These are phyloP conservation scores for Odontesthes bonariensis DNA, from an alignment of 2,113 vertebrate species.

Conservation along the genomic window DNA sequence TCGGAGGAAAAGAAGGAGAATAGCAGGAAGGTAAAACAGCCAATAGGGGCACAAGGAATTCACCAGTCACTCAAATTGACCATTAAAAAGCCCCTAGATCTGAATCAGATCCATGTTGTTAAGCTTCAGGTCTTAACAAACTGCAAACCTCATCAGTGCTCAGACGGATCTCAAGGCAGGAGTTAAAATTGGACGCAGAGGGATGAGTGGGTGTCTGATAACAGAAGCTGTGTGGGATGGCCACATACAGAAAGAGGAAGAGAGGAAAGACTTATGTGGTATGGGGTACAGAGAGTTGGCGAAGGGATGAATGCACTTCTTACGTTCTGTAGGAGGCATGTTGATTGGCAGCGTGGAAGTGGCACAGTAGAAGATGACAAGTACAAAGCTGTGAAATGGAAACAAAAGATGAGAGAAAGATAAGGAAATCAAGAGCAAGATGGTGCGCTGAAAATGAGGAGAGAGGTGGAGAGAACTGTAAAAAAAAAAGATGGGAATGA, in stretches of 20 bases:
- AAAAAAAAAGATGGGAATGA: slow-evolving; percentile 44
- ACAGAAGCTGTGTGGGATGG: slow-evolving; percentile 55
- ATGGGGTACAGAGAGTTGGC: slow-evolving; percentile 24
- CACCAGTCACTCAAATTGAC: slow-evolving; percentile 61
- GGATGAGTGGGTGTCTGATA: slow-evolving; percentile 36
- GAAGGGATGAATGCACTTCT: slow-evolving; percentile 65
- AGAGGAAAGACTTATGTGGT: slow-evolving; percentile 14
- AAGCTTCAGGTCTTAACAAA: slow-evolving; percentile 75
- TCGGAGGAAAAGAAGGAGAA: slow-evolving; percentile 46
- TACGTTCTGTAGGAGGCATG: slow-evolving; percentile 72
- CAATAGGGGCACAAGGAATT: slow-evolving; percentile 44
- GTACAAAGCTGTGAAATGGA: slow-evolving; percentile 72
- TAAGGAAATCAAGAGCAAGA: slow-evolving; percentile 13
- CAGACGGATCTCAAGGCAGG: slow-evolving; percentile 38
- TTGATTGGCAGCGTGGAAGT: slow-evolving; percentile 67
- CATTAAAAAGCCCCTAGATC: slow-evolving; percentile 44
- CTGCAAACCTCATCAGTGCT: slow-evolving; percentile 63
- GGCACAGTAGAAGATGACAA: slow-evolving; percentile 64
- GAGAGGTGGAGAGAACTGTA: slow-evolving; percentile 16
- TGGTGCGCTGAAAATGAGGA: slow-evolving; percentile 24
- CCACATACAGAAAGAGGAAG: slow-evolving; percentile 26
- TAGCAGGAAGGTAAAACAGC: slow-evolving; percentile 50
- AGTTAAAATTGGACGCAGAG: slow-evolving; percentile 23
- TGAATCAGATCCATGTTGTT: slow-evolving; percentile 66
- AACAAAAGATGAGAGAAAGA: slow-evolving; percentile 37